Evolutionary conservation across 2,113 vertebrate species (phyloP).

Genomic region (Aix galericulata): DNA sequence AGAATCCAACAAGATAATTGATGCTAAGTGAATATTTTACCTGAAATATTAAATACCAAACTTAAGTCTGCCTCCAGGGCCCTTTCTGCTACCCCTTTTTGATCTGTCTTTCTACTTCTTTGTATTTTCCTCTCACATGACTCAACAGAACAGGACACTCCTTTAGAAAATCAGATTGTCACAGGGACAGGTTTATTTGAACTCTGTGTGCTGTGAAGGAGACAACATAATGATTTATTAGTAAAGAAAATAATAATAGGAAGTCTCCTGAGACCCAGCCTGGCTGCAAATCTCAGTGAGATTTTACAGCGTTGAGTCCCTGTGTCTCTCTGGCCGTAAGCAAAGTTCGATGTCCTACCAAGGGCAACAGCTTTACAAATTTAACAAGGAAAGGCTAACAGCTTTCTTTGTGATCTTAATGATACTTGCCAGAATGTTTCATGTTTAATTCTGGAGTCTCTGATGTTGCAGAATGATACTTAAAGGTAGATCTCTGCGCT

Average conservation of each 20-base stretch:
- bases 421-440: neutral
- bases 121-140: slow-evolving; percentile 43
- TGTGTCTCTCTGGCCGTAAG: neutral
- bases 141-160: slow-evolving; percentile 62
- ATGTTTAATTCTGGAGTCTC: neutral
- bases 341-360: neutral
- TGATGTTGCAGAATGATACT: neutral
- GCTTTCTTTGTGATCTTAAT: neutral
- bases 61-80: slow-evolving; percentile 57
- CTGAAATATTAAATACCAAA: slow-evolving; percentile 65
- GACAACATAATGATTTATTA: slow-evolving; percentile 45
- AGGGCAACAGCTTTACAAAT: neutral
- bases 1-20: slow-evolving; percentile 44
- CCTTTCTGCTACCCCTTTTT: slow-evolving; percentile 38
- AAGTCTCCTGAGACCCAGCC: slow-evolving; percentile 42
- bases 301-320: neutral
- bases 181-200: slow-evolving; percentile 50
- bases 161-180: slow-evolving; percentile 55
- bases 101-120: slow-evolving; percentile 9
- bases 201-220: slow-evolving; percentile 19
- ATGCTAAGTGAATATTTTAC: slow-evolving; percentile 60
- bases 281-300: slow-evolving; percentile 7
- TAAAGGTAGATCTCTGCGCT: neutral
- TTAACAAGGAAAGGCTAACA: neutral
- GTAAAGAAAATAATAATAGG: slow-evolving; percentile 48